These are phyloP conservation scores for Ascidia mentula DNA, from an alignment of 23 tunicate genomes.

Conservation along the genomic window DNA sequence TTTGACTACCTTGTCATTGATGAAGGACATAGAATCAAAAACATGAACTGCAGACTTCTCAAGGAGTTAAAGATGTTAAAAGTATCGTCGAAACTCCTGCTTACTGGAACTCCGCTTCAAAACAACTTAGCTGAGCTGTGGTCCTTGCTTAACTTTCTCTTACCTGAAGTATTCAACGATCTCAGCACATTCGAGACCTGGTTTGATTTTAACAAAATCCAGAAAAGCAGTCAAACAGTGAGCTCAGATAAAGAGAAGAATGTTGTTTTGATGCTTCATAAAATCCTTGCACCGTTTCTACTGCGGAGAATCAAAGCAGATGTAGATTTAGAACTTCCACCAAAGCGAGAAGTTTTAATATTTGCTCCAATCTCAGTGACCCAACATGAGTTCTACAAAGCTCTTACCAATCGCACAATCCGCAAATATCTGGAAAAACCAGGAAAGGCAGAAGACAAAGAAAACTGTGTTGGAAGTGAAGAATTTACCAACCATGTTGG, in stretches of 20 bases:
- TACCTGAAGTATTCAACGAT: constrained; percentile 88
- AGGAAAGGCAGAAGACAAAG: not conserved
- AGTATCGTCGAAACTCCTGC: constrained; percentile 58
- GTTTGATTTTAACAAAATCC: constrained; percentile 67
- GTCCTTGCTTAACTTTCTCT: constrained; percentile 79
- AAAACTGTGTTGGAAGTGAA: not conserved
- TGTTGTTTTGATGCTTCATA: constrained; percentile 66
- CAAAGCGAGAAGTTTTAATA: constrained; percentile 64
- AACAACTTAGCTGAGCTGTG: constrained; percentile 83
- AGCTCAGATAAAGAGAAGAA: constrained; percentile 43
- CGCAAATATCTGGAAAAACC: constrained; percentile 26
- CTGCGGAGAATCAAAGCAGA: constrained; percentile 81
- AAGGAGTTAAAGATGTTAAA: constrained; percentile 46
- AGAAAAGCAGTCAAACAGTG: constrained; percentile 27
- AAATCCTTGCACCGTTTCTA: constrained; percentile 80
- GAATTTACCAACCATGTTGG: not conserved
- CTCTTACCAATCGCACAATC: constrained; percentile 58
- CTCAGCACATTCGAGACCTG: constrained; percentile 73
- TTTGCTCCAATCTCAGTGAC: constrained; percentile 57
- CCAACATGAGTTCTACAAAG: constrained; percentile 64
- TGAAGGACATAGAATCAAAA: constrained; percentile 90
- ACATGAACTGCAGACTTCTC: constrained; percentile 71
- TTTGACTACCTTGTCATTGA: constrained; percentile 89
- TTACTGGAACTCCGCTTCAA: constrained; percentile 93
- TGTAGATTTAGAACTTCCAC: constrained; percentile 69